These are phyloP conservation scores for Caenorhabditis afra DNA, from an alignment of 2,888 invertebrate species.

Conservation along the genomic window DNA sequence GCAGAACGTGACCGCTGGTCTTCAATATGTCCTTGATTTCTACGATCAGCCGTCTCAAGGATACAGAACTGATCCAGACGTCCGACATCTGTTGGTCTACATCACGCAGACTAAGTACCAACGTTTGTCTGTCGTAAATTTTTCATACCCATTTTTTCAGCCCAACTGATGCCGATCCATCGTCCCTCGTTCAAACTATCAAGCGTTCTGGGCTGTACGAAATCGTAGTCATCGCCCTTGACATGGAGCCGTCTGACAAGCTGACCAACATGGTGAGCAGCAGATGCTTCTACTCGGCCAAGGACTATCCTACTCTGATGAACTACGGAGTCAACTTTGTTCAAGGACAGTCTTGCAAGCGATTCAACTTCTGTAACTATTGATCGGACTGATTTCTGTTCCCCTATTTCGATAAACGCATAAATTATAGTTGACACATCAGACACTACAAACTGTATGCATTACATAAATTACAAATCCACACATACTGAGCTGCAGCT, in stretches of 20 bases:
- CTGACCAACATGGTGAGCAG: conserved; percentile 53
- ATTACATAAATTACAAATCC: too few species aligned
- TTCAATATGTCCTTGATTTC: conserved; percentile 59
- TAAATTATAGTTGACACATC: neutral
- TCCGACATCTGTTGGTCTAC: conserved; percentile 71
- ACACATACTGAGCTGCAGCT: too few species aligned
- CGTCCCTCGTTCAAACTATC: conserved; percentile 47
- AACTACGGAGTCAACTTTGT: conserved; percentile 67
- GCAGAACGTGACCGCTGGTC: conserved; percentile 63
- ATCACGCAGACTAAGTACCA: conserved; percentile 68
- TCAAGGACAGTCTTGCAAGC: conserved; percentile 64
- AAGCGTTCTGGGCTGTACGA: conserved; percentile 66
- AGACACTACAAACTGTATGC: too few species aligned
- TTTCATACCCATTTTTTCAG: conserved; percentile 39
- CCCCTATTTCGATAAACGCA: neutral
- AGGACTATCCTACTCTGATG: conserved; percentile 56
- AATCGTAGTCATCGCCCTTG: conserved; percentile 63
- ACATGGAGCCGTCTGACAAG: conserved; percentile 45
- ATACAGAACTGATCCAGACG: conserved; percentile 59
- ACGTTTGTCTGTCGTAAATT: neutral
- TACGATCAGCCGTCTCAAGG: conserved; percentile 60
- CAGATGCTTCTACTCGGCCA: conserved; percentile 61
- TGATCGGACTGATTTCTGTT: conserved; percentile 6
- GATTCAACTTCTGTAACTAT: conserved; percentile 57
- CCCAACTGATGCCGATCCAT: conserved; percentile 71